Evolutionary conservation across 2,888 invertebrate genomes (phyloP).

Genomic region (Hirtodrosophila histrioides): DNA sequence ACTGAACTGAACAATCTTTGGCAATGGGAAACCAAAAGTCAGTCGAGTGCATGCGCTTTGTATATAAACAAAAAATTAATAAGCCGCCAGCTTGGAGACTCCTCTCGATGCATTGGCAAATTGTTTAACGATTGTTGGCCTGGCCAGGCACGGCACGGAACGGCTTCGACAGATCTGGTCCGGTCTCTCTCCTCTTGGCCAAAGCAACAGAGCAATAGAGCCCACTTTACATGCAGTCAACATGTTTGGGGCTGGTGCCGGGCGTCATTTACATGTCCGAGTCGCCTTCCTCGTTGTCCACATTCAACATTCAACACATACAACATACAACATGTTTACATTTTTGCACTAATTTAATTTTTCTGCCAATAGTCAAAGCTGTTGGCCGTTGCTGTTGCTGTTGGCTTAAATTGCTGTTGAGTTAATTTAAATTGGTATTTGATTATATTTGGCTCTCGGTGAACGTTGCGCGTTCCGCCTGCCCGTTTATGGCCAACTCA

Average conservation of each 20-base stretch:
- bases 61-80: slow-evolving; percentile 70
- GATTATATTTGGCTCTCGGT: slow-evolving; percentile 72
- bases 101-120: slow-evolving; percentile 21
- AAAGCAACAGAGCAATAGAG: slow-evolving; percentile 11
- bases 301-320: slow-evolving; percentile 33
- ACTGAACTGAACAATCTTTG: slow-evolving; percentile 4
- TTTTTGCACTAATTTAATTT: slow-evolving; percentile 79
- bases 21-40: slow-evolving; percentile 47
- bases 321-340: slow-evolving; percentile 73
- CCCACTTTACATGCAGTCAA: slow-evolving; percentile 72
- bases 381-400: slow-evolving; percentile 37
- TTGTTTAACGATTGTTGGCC: slow-evolving; percentile 13
- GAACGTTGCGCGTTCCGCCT: slow-evolving; percentile 50
- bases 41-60: slow-evolving; percentile 74
- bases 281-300: slow-evolving; percentile 59
- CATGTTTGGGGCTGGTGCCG: slow-evolving; percentile 75
- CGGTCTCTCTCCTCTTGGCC: slow-evolving; percentile 29
- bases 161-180: slow-evolving; percentile 8
- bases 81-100: slow-evolving; percentile 51
- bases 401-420: slow-evolving; percentile 77
- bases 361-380: slow-evolving; percentile 57
- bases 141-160: too few species aligned
- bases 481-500: slow-evolving; percentile 79
- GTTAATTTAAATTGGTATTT: slow-evolving; percentile 80
- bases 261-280: slow-evolving; percentile 79